A percentile compares a stretch with the other conserved stretches of the same genome.
Conservation (phyloP, 2,888 invertebrate genomes). For the Lepidocyrtinus sp. region DNA sequence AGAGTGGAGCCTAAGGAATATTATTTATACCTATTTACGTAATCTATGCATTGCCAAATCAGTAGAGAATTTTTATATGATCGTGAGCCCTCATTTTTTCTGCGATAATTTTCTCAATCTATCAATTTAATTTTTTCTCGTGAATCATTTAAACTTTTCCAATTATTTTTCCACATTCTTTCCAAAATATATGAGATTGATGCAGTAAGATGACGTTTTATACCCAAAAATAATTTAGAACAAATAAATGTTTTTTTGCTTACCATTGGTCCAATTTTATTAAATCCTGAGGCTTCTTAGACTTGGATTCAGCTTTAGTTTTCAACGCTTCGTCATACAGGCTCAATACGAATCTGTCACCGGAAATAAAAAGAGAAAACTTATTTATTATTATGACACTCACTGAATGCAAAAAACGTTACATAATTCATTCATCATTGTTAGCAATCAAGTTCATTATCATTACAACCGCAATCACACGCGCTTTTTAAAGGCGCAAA, state of each 20-base stretch:
- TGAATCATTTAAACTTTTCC: too few species aligned
- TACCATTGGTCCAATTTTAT: slow-evolving; percentile 96
- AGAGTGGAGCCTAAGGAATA: slow-evolving; percentile 3
- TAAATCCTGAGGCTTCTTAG: slow-evolving; percentile 94
- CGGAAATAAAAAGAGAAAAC: slow-evolving; percentile 27
- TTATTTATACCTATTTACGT: not conserved
- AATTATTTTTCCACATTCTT: too few species aligned
- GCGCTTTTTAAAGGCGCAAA: not conserved
- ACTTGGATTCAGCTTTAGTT: slow-evolving; percentile 90
- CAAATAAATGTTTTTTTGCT: slow-evolving; percentile 72
- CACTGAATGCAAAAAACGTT: slow-evolving; percentile 8
- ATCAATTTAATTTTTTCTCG: slow-evolving; percentile 34
- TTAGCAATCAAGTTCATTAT: slow-evolving; percentile 50
- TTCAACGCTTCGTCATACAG: slow-evolving; percentile 92
- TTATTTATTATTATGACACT: not conserved
- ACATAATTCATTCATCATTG: slow-evolving; percentile 24
- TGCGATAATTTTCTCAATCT: not conserved
- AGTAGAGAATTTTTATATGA: too few species aligned
- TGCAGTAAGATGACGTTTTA: slow-evolving; percentile 21
- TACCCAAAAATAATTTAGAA: slow-evolving; percentile 44
- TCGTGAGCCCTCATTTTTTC: not conserved
- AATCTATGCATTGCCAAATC: not conserved
- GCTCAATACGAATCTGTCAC: slow-evolving; percentile 81
- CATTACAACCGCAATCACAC: slow-evolving; percentile 22
- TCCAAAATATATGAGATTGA: too few species aligned